Conservation (phyloP, 2,113 vertebrate species). For the Scopus umbretta region DNA sequence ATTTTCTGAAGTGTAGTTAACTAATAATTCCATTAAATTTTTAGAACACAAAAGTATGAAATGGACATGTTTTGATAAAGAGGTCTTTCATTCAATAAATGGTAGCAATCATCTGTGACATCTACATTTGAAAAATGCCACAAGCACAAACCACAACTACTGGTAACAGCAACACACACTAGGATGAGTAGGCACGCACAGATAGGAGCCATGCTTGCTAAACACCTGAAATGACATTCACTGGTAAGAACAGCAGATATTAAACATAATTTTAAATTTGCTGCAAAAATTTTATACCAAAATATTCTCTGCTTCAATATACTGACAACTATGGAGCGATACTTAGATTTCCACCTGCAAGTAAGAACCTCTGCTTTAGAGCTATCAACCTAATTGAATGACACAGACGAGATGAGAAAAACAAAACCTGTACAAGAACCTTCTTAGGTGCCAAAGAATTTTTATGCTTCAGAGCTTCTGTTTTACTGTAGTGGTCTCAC, state of each 20-base stretch:
- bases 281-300: not conserved
- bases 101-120: not conserved
- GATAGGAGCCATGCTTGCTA: not conserved
- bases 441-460: conserved; percentile 35
- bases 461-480: not conserved
- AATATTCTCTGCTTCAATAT: not conserved
- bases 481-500: not conserved
- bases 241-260: not conserved
- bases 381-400: not conserved
- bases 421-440: not conserved
- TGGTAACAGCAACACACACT: not conserved
- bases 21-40: not conserved
- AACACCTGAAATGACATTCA: not conserved
- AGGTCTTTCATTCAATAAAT: not conserved
- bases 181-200: not conserved
- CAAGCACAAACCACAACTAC: not conserved
- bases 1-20: not conserved
- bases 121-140: not conserved
- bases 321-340: not conserved
- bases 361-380: not conserved
- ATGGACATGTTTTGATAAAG: not conserved
- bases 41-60: not conserved
- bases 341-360: not conserved
- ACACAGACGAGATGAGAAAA: not conserved
- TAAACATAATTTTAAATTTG: not conserved